Evolutionary conservation across 2,888 invertebrate species (phyloP).

Genomic region (Neria commutata): DNA sequence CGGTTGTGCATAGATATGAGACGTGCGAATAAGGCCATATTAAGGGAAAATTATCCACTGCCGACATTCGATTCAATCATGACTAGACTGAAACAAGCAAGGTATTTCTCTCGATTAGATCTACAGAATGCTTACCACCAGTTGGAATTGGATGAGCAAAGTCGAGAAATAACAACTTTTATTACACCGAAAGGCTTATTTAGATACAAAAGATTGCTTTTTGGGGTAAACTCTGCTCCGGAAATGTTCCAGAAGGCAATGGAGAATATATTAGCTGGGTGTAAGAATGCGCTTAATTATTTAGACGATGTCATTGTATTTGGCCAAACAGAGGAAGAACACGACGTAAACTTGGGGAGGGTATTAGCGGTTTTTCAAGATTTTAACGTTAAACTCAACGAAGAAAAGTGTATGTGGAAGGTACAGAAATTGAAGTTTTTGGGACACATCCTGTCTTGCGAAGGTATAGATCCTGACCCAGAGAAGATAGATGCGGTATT

Average conservation of each 20-base stretch:
- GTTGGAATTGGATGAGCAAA: slow-evolving; percentile 25
- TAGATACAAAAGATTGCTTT: slow-evolving; percentile 51
- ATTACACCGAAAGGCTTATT: slow-evolving; percentile 32
- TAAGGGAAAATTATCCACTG: slow-evolving; percentile 24
- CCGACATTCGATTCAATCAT: slow-evolving; percentile 39
- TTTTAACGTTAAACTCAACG: slow-evolving; percentile 36
- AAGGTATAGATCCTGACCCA: slow-evolving; percentile 26
- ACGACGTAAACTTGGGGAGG: slow-evolving; percentile 35
- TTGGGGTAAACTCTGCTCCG: slow-evolving; percentile 47
- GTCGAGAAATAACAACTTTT: slow-evolving; percentile 29
- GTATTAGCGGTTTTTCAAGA: slow-evolving; percentile 32
- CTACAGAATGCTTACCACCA: too few species aligned
- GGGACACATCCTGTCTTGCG: slow-evolving; percentile 24
- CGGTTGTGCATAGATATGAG: slow-evolving; percentile 53
- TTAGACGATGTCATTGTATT: too few species aligned
- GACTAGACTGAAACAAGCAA: slow-evolving; percentile 38
- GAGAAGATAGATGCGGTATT: slow-evolving; percentile 29
- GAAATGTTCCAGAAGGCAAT: slow-evolving; percentile 38
- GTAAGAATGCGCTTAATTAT: slow-evolving; percentile 42
- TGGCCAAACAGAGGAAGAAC: slow-evolving; percentile 39
- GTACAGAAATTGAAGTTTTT: slow-evolving; percentile 19
- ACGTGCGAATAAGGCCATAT: slow-evolving; percentile 48
- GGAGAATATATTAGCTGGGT: slow-evolving; percentile 41
- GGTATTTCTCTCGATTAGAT: too few species aligned
- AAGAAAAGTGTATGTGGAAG: slow-evolving; percentile 36